Percentiles rank a stretch among this genome's conserved stretches.
Evolutionary conservation across 1,140 invertebrate species (phyloP).

Genomic region (Campoletis sonorensis): DNA sequence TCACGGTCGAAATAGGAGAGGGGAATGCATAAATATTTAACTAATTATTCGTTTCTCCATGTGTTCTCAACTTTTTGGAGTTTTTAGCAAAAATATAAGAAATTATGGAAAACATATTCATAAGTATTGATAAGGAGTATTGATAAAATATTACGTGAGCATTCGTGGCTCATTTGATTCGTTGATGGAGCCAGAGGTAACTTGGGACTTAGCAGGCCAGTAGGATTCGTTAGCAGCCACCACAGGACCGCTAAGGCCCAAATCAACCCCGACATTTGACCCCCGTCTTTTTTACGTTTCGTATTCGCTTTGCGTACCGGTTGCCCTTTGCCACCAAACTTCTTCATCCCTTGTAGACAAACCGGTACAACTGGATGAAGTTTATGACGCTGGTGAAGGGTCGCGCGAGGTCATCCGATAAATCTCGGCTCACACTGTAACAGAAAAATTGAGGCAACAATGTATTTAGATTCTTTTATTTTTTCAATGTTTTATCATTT

Average conservation of each 20-base stretch:
- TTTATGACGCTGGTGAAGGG: not conserved
- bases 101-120: no score
- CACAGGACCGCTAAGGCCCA: conserved; percentile 77
- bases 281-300: not conserved
- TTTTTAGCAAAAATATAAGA: no score
- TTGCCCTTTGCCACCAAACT: not conserved
- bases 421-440: not conserved
- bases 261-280: conserved; percentile 62
- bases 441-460: conserved; percentile 9
- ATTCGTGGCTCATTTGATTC: not conserved
- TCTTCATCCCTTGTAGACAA: not conserved
- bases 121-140: no score
- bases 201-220: conserved; percentile 78
- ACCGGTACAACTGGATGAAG: conserved; percentile 34
- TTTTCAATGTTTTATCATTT: no score
- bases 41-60: no score
- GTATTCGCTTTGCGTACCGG: not conserved
- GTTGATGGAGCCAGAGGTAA: conserved; percentile 62
- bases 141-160: not conserved
- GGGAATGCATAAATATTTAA: no score
- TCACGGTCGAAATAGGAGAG: no score
- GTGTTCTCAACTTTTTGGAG: no score
- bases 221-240: conserved; percentile 73
- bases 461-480: no score
- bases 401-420: not conserved